A percentile compares a stretch with the other conserved stretches of the same genome.
Conservation (phyloP, 2,113 vertebrate species). For the Panurus biarmicus region DNA sequence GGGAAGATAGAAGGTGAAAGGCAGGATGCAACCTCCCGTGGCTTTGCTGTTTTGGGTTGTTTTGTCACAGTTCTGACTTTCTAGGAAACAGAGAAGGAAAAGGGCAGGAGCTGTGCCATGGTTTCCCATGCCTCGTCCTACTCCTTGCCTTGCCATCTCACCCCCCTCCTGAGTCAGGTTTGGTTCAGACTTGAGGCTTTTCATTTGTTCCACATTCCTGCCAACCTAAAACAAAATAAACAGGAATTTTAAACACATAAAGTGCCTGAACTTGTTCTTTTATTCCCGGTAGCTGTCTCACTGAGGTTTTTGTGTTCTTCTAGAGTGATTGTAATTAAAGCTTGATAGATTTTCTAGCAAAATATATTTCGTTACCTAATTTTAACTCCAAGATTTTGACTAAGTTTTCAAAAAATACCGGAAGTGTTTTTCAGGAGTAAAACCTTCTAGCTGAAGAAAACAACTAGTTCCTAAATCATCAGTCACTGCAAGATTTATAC, state of each 20-base stretch:
- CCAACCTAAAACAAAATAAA: background rate
- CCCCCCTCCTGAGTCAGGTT: accelerated
- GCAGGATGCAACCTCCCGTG: background rate
- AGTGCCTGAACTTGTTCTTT: background rate
- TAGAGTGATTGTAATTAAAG: background rate
- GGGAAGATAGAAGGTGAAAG: background rate
- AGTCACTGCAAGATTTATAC: background rate
- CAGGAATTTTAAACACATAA: background rate
- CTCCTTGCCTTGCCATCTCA: background rate
- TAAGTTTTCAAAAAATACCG: background rate
- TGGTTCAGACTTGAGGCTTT: background rate
- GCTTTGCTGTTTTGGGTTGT: background rate
- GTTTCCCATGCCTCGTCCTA: accelerated
- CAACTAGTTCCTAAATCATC: background rate
- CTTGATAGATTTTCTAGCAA: background rate
- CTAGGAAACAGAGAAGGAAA: background rate
- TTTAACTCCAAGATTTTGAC: background rate
- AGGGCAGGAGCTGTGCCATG: background rate
- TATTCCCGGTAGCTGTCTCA: background rate
- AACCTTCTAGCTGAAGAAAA: background rate
- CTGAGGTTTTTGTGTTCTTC: background rate
- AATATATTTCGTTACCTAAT: accelerated
- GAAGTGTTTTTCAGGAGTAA: background rate
- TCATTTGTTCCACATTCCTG: background rate
- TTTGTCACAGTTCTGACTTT: background rate